Percentiles rank a stretch among this genome's conserved stretches.
phyloP scores from a whole-genome alignment of 2,797 vertebrate species.

The Sternotherus odoratus region DNA sequence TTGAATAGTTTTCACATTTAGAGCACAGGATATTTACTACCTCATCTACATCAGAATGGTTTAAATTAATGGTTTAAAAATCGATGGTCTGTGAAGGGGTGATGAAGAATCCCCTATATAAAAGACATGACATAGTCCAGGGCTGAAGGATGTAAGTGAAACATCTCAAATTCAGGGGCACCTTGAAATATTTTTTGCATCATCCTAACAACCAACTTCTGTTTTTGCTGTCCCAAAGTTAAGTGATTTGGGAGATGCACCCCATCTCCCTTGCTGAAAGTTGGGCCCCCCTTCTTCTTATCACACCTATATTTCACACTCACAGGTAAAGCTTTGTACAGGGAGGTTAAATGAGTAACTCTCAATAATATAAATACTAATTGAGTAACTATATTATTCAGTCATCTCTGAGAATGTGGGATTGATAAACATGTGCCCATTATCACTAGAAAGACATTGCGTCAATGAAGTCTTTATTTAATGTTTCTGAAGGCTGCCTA shows the following conservation, averaged over 20 bases:
- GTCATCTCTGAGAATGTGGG: fast-evolving
- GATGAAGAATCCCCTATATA: background rate
- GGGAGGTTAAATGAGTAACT: background rate
- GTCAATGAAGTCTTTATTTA: background rate
- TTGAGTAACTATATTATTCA: background rate
- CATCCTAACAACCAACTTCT: background rate
- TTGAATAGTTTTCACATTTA: background rate
- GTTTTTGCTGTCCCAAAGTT: background rate
- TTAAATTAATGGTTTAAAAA: background rate
- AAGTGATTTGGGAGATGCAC: background rate
- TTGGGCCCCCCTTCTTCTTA: background rate
- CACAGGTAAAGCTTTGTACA: background rate
- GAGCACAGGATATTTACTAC: background rate
- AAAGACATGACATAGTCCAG: background rate
- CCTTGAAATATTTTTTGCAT: background rate
- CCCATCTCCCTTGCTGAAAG: background rate
- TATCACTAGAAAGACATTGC: background rate
- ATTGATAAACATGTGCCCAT: background rate
- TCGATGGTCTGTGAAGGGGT: too few species aligned
- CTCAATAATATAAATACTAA: background rate
- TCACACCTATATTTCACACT: background rate
- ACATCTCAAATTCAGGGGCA: background rate
- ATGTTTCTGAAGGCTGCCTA: background rate
- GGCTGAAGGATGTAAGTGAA: background rate
- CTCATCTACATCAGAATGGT: background rate